A percentile compares a stretch with the other conserved stretches of the same genome.
These are phyloP conservation scores for Puma concolor DNA, from an alignment of 2,113 vertebrate genomes.

Conservation along the genomic window DNA sequence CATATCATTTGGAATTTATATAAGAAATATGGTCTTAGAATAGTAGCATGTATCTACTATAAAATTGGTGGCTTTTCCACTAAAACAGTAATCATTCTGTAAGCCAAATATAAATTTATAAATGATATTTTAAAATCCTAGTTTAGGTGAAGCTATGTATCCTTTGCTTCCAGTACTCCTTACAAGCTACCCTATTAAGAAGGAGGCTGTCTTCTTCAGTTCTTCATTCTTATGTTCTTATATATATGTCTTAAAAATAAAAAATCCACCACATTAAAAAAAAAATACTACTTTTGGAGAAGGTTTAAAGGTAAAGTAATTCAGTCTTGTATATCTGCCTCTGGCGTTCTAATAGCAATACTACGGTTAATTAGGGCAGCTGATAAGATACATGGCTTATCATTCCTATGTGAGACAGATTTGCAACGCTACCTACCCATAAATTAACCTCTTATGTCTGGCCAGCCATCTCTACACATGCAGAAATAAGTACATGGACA, in stretches of 20 bases:
- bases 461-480: neutral
- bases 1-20: conserved; percentile 47
- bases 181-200: neutral
- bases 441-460: neutral
- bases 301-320: conserved; percentile 41
- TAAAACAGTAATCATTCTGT: conserved; percentile 32
- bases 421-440: neutral
- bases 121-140: conserved; percentile 21
- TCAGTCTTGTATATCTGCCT: neutral
- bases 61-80: conserved; percentile 35
- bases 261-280: conserved; percentile 51
- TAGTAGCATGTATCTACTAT: neutral
- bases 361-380: neutral
- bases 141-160: conserved; percentile 22
- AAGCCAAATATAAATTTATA: conserved; percentile 24
- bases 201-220: too few relatives aligned
- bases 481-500: neutral
- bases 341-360: neutral
- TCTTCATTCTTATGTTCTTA: conserved; percentile 3
- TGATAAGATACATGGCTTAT: neutral
- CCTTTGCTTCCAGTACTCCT: neutral
- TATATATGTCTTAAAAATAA: neutral
- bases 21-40: conserved; percentile 33
- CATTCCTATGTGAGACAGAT: neutral
- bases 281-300: neutral